Evolutionary conservation across 2,113 vertebrate species (phyloP), one percentile per base, ranked within the genome.

Genomic region (Forbesichthys agassizii): DNA sequence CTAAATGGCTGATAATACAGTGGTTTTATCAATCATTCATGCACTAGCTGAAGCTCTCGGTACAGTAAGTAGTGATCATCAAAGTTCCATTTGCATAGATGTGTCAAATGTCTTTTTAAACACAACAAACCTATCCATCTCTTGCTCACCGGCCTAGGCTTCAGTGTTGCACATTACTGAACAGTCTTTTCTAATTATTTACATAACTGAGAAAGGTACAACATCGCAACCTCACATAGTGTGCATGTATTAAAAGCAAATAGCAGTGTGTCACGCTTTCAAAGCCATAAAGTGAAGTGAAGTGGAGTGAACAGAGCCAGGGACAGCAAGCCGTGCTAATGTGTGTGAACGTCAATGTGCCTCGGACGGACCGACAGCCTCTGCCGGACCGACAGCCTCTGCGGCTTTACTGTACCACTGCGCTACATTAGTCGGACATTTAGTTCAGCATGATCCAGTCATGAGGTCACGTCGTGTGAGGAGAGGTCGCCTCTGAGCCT

Each of bases 401-500:
- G 27, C 27, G 2, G 27, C 27, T 27, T 27, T 27, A 27, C 27
- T 27, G 27, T 27, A 27, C 27, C 11, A 11, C 33, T 63, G 46
- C 13, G 14, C 67, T 20, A n/a, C n/a, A 14, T 69, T 42, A 11
- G 57, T 12, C 61, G 57, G 27, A 27, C 27, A 27, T 27, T 27
- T 27, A 27, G 27, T 59, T 65, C 72, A 71, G 5, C 42, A 68
- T 72, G 66, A 54, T 77, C 27, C 2, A 27, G 66, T 56, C 63
- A 14, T 79, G 76, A 84, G 84, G 81, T 82, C 73, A 79, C 64
- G 52, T 42, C 53, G 74, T 77, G 13, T 27, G 9, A n/a, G 60
- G 75, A 75, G 73, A 77, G 55, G 69, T 80, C 77, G 67, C 52
- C 63, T 60, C 69, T 69, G 82, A 78, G 66, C 75, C 53, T 67